Evolutionary conservation across 1,140 invertebrate species (phyloP).

Genomic region (Hycleus phaleratus): DNA sequence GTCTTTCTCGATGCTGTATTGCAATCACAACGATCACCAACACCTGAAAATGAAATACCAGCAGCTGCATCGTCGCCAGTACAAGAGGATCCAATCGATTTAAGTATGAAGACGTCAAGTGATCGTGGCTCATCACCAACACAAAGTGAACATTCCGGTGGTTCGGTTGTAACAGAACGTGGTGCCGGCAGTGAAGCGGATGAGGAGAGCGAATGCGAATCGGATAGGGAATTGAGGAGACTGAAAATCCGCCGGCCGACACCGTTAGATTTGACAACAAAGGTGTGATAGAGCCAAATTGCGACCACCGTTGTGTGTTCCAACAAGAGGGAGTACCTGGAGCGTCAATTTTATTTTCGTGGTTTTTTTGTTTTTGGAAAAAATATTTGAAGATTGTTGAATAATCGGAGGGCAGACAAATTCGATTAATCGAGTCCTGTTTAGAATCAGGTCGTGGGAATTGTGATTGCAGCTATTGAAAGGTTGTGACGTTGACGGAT

Average conservation of each 20-base stretch:
- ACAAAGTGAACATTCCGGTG: conserved; percentile 44
- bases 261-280: conserved; percentile 60
- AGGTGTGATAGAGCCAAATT: conserved; percentile 37
- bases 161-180: conserved; percentile 44
- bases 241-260: conserved; percentile 47
- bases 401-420: neutral
- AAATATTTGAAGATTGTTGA: neutral
- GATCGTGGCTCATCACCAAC: conserved; percentile 44
- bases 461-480: conserved; percentile 10
- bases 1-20: conserved; percentile 65
- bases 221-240: conserved; percentile 45
- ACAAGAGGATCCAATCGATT: conserved; percentile 68
- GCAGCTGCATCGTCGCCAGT: conserved; percentile 35
- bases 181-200: conserved; percentile 48
- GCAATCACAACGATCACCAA: conserved; percentile 53
- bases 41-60: conserved; percentile 41
- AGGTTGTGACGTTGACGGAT: conserved; percentile 4
- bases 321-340: conserved; percentile 1
- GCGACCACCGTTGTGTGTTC: conserved; percentile 19
- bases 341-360: neutral
- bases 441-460: conserved; percentile 2
- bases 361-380: neutral
- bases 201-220: conserved; percentile 49
- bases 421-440: neutral
- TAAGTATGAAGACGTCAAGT: conserved; percentile 59